A percentile compares a stretch with the other conserved stretches of the same genome.
Evolutionary conservation across 2,797 vertebrate species (phyloP).

Genomic region (Microctenopoma steveboyesi): DNA sequence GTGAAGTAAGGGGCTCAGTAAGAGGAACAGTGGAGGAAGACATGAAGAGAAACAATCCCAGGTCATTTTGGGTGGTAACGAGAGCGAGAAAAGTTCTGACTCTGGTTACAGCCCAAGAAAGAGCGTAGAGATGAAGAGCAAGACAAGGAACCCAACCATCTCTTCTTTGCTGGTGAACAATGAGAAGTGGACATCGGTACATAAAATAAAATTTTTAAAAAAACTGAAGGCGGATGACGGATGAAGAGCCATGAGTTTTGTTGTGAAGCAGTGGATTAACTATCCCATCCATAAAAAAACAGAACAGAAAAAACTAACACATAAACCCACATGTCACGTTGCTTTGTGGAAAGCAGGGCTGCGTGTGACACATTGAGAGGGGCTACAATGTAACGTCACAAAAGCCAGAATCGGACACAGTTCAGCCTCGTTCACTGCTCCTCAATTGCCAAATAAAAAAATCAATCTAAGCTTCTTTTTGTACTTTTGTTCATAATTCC

Average conservation of each 20-base stretch:
- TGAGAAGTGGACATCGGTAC: not conserved
- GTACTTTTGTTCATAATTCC: constrained; percentile 1
- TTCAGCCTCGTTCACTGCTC: not conserved
- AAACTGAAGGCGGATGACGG: constrained; percentile 9
- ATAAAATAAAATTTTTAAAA: not conserved
- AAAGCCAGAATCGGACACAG: constrained; percentile 25
- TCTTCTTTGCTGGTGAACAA: constrained; percentile 37
- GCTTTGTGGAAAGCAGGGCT: constrained; percentile 31
- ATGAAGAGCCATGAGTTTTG: constrained; percentile 29
- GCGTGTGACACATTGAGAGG: constrained; percentile 8
- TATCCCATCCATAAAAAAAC: not conserved
- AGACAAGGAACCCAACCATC: constrained; percentile 27
- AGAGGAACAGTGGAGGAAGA: constrained; percentile 32
- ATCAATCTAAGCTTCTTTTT: not conserved
- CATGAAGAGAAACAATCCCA: constrained; percentile 31
- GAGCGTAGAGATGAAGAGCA: constrained; percentile 15
- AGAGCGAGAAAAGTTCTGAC: constrained; percentile 22
- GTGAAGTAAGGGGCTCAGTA: constrained; percentile 38
- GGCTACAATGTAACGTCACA: not conserved
- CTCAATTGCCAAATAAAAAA: not conserved
- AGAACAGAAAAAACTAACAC: not conserved
- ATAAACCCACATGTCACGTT: constrained; percentile 4
- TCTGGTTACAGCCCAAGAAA: constrained; percentile 44
- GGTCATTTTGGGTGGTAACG: constrained; percentile 40
- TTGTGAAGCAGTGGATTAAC: constrained; percentile 36